These are phyloP conservation scores for Zygogramma bicolorata DNA, from an alignment of 2,888 invertebrate genomes.

Conservation along the genomic window DNA sequence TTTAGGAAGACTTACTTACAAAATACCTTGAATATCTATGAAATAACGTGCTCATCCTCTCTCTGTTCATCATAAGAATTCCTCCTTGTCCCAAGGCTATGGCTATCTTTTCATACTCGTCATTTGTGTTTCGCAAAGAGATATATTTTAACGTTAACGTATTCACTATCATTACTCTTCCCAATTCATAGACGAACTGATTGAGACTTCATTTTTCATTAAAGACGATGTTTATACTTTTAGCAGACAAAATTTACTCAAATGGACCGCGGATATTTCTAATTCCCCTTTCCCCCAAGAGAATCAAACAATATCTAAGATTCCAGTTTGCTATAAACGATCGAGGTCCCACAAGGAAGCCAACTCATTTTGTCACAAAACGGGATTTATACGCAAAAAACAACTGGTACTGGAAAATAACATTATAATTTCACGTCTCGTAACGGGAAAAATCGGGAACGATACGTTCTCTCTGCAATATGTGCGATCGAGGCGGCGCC, in stretches of 20 bases:
- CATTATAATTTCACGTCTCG: conserved; percentile 37
- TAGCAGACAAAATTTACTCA: neutral
- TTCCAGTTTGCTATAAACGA: neutral
- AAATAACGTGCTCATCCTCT: too few relatives aligned
- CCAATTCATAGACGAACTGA: too few relatives aligned
- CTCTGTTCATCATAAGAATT: too few relatives aligned
- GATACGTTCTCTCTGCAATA: conserved; percentile 20
- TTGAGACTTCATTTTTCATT: too few relatives aligned
- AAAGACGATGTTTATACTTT: neutral
- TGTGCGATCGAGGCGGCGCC: conserved; percentile 26
- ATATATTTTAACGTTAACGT: too few relatives aligned
- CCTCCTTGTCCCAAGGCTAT: too few relatives aligned
- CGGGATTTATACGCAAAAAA: conserved; percentile 33
- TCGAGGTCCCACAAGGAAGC: conserved; percentile 2
- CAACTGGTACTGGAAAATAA: conserved; percentile 25
- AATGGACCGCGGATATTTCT: conserved; percentile 1
- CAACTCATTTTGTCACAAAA: conserved; percentile 22
- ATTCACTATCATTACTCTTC: too few relatives aligned
- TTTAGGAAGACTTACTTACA: too few relatives aligned
- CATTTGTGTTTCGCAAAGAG: too few relatives aligned
- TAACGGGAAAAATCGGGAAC: conserved; percentile 22
- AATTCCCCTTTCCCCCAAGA: neutral
- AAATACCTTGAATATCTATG: too few relatives aligned
- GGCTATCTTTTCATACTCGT: too few relatives aligned
- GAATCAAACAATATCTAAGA: neutral